phyloP scores from a whole-genome alignment of 2,888 invertebrate species.

The Neelides folsomi region DNA sequence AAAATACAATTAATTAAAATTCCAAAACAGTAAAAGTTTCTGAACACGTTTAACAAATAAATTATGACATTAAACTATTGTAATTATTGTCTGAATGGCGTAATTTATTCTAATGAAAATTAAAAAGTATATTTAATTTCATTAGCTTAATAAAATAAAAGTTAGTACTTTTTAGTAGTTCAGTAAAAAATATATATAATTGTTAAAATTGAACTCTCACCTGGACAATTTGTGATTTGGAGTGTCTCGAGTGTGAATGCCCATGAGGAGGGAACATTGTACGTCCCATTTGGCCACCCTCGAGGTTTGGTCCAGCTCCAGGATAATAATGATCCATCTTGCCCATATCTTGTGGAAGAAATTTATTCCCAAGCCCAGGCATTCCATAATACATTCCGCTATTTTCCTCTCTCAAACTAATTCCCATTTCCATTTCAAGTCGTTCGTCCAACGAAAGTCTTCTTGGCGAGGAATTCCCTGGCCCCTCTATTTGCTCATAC shows the following conservation, averaged over 20 bases:
- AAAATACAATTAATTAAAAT: too few relatives aligned
- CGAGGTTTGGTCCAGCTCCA: constrained; percentile 2
- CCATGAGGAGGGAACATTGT: not conserved
- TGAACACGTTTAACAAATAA: too few relatives aligned
- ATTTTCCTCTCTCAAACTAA: constrained; percentile 21
- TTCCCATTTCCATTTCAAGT: constrained; percentile 47
- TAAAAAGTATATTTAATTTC: too few relatives aligned
- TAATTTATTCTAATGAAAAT: too few relatives aligned
- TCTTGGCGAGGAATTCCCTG: constrained; percentile 38
- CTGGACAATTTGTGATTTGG: constrained; percentile 30
- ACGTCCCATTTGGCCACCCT: not conserved
- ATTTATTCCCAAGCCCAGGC: not conserved
- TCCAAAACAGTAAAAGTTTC: too few relatives aligned
- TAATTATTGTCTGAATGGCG: too few relatives aligned
- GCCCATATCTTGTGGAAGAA: not conserved
- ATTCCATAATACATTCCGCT: not conserved
- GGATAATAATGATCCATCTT: constrained; percentile 8
- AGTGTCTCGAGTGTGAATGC: not conserved
- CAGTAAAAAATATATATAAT: too few relatives aligned
- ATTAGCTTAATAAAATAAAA: too few relatives aligned
- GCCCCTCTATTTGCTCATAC: not conserved
- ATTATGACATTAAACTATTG: too few relatives aligned
- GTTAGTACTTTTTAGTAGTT: too few relatives aligned
- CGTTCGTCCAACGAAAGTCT: constrained; percentile 48
- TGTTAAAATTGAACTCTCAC: constrained; percentile 14